Evolutionary conservation across 2,888 invertebrate genomes (phyloP), one percentile per base, ranked within the genome.

Genomic region (Lamellibrachia satsuma): DNA sequence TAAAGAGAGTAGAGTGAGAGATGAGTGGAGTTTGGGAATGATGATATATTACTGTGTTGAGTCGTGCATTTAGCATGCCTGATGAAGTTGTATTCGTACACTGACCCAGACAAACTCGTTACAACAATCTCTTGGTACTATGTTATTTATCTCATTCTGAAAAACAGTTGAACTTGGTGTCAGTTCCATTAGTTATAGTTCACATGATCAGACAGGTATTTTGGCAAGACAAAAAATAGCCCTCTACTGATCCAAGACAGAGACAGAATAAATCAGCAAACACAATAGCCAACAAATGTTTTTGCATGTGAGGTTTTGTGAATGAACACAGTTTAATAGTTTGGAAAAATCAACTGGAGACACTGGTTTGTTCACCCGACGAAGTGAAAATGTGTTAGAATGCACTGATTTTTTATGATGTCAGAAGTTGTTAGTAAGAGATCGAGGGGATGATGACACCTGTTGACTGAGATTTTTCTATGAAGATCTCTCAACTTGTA

Each of bases 401-500:
- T 75, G 22, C n/a, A 22, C 3, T 57, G 6, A 57, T 8, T 22
- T 75, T n/a, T 39, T 2, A 75, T 22, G 75, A n/a, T 75, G 75
- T 6, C 22, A 11, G 22, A 75, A 75, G 75, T 75, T 75, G 75
- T 75, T 39, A 39, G 39, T 39, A 39, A 39, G 75, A 75, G 75
- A 75, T 75, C 75, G 75, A 75, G 75, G 22, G 2, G 39, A 75
- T 75, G 75, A 75, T 75, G 75, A 75, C 22, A 75, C 15, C 22
- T 22, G 75, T 75, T 75, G 75, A 15, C 75, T 22, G 75, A 75
- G 75, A 75, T 75, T 15, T 75, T 75, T 15, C 75, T 75, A n/a
- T 75, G 75, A 75, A 75, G 75, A 75, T 75, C 75, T 75, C 75
- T 75, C 75, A 75, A 75, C 75, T 75, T 75, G 75, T 75, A 75